Conservation (phyloP, 2,113 vertebrate species). For the Raja brachyura region DNA sequence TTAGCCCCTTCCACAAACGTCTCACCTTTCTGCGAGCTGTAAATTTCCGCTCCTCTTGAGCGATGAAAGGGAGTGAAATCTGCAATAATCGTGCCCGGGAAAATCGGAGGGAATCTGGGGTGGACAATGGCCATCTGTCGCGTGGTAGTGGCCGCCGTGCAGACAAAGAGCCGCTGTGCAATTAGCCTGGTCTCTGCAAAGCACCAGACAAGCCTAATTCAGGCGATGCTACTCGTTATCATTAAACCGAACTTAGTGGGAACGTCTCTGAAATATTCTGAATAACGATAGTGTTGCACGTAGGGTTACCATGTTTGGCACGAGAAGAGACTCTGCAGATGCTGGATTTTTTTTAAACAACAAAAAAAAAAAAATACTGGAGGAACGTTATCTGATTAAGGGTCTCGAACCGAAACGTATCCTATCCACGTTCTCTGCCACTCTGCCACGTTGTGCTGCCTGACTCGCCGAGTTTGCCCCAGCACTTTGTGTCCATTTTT, state of each 20-base stretch:
- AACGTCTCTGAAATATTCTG: background rate
- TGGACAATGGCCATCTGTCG: conserved; percentile 7
- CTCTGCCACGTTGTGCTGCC: too few relatives aligned
- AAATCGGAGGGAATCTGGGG: background rate
- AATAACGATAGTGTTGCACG: background rate
- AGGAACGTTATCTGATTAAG: too few relatives aligned
- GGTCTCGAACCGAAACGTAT: too few relatives aligned
- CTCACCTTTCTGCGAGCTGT: too few relatives aligned
- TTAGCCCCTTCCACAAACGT: background rate
- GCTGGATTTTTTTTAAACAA: too few relatives aligned
- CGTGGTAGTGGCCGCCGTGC: background rate
- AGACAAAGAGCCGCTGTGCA: background rate
- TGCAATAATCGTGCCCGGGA: background rate
- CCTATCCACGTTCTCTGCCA: too few relatives aligned
- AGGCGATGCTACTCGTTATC: background rate
- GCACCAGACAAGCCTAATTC: background rate
- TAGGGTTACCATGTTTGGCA: background rate
- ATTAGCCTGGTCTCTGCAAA: background rate
- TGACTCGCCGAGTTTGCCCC: too few relatives aligned
- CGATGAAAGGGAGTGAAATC: background rate
- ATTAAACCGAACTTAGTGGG: background rate
- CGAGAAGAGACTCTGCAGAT: too few relatives aligned
- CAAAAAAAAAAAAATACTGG: too few relatives aligned
- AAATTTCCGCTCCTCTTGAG: too few relatives aligned
- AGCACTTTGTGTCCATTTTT: too few relatives aligned